A percentile compares a stretch with the other conserved stretches of the same genome.
Evolutionary conservation across 1,140 invertebrate genomes (phyloP).

Genomic region (Polypedilum pembai): DNA sequence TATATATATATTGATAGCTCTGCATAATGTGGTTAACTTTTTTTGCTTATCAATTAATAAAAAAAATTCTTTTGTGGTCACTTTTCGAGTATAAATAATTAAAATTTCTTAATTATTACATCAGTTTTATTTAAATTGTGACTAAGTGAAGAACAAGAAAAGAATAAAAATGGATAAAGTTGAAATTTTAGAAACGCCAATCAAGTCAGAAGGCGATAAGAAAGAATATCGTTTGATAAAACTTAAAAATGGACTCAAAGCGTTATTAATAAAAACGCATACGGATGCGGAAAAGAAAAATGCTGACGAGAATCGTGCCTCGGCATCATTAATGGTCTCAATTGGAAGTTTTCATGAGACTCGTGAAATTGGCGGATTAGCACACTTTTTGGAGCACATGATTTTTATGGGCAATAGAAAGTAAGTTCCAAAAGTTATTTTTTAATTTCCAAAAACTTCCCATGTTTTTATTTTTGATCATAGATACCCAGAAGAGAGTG

Average conservation of each 20-base stretch:
- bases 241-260: background rate
- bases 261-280: constrained; percentile 34
- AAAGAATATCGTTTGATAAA: constrained; percentile 46
- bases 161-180: background rate
- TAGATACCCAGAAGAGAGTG: constrained; percentile 73
- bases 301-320: constrained; percentile 38
- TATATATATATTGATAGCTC: no score
- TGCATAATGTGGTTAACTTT: no score
- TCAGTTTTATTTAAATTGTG: constrained; percentile 9
- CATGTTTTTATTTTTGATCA: no score
- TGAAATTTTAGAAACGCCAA: constrained; percentile 43
- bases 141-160: background rate
- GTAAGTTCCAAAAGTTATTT: no score
- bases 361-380: constrained; percentile 69
- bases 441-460: no score
- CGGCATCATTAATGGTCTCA: background rate
- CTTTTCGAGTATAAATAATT: background rate
- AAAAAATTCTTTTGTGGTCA: background rate
- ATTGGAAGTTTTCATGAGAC: constrained; percentile 44
- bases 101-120: background rate
- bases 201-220: constrained; percentile 52
- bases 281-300: constrained; percentile 35
- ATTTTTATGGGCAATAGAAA: constrained; percentile 82
- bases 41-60: no score
- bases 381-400: constrained; percentile 93